Evolutionary conservation across 2,797 vertebrate species (phyloP), one percentile per base, ranked within the genome.

Genomic region (Fistularia commersonii): DNA sequence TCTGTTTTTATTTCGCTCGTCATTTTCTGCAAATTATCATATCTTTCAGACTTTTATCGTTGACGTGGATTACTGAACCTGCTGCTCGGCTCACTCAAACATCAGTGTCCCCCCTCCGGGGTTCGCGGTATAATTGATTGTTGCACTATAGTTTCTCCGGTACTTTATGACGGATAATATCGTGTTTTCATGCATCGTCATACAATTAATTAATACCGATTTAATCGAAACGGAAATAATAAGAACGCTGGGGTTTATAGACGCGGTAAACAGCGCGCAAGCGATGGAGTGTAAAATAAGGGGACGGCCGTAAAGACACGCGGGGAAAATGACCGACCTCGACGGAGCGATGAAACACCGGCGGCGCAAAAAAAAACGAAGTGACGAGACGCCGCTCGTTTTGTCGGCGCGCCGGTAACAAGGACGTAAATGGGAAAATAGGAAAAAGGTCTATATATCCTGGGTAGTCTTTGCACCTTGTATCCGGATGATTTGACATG

Each of bases 401-500:
- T 78, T 23, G n/a, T 57, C 14, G 67, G 34, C 15, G 23, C 44
- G 15, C 33, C 5, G 5, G 34, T 23, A 62, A 63, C 54, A 74
- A 64, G 57, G 39, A 57, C 55, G 39, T 61, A 23, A 64, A 61
- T 8, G 41, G 13, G 6, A 10, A 49, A 54, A 8, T 6, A 49
- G 36, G 48, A 12, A 40, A 8, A 33, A n/a, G 12, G 38, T 40
- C 38, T 40, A 40, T 10, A 40, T n/a, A 9, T 7, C 38, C 11
- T 8, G 3, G 38, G 2, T 33, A 32, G 8, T 13, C 8, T 51
- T 57, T 36, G 45, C 43, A 94, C 94, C 91, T 96, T 96, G 84
- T 94, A 95, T 58, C 94, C 94, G 0, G 94, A 96, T 0, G 93
- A 93, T 79, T 95, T 96, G 74, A 96, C 88, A 10, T 96, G 93